These are phyloP conservation scores for Hapalemur alaotrensis DNA, from an alignment of 2,797 vertebrate species.

Conservation along the genomic window DNA sequence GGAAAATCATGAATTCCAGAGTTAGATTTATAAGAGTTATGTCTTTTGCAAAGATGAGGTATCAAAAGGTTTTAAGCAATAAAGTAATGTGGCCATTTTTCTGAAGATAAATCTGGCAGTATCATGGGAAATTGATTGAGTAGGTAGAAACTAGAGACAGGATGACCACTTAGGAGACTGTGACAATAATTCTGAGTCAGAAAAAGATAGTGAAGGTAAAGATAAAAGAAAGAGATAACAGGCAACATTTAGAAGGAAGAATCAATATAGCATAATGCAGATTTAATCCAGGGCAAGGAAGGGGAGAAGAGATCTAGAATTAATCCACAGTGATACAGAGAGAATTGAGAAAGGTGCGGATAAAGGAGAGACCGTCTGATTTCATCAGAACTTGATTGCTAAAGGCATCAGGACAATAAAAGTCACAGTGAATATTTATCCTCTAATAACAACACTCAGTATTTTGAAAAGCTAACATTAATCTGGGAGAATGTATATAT, in stretches of 20 bases:
- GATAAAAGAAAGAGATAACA: neutral
- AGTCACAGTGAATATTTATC: neutral
- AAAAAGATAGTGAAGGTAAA: neutral
- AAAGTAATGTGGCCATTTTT: neutral
- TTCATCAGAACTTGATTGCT: neutral
- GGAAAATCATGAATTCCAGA: neutral
- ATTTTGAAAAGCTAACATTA: neutral
- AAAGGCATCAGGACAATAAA: neutral
- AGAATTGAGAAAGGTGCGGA: neutral
- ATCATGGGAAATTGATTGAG: neutral
- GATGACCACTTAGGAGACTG: neutral
- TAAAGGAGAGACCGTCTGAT: neutral
- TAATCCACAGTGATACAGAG: neutral
- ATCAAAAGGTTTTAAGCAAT: neutral
- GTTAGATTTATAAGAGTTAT: neutral
- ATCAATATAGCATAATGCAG: neutral
- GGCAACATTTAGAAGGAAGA: neutral
- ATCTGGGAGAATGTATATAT: constrained; percentile 77
- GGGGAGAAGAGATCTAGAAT: neutral
- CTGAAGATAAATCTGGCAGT: neutral
- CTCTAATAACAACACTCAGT: neutral
- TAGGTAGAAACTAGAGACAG: neutral
- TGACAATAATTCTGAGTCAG: neutral
- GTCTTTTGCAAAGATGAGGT: neutral
- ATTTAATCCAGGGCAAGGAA: neutral